Evolutionary conservation across 2,797 vertebrate species (phyloP), one percentile per base, ranked within the genome.

Genomic region (Buphagus erythrorhynchus): DNA sequence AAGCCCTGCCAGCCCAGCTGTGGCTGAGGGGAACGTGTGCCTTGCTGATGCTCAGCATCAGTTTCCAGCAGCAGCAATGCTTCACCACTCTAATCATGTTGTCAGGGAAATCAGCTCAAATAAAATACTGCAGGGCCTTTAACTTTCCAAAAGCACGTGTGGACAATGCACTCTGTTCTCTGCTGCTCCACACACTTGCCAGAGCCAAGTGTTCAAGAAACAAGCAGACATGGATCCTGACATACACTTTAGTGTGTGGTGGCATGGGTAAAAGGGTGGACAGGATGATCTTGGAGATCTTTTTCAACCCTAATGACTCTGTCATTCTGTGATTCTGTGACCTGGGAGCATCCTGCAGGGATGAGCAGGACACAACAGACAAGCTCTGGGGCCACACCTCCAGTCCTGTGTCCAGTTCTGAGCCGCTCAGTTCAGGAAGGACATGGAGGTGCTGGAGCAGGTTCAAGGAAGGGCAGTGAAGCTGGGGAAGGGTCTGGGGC

Each of bases 11-110:
- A 68, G 67, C 69, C 69, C 66, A 78, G 63, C 57, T 82, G 69
- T 1, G 4, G 52, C 73, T 7, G 0, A 68, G 68, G 22, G 1
- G 1, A 77, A 16, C 0, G 0, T 5, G 15, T 61, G 86, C 58
- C 54, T 86, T 74, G 35, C 42, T 61, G 46, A 36, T 49, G 38
- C 11, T 86, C 35, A 17, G 10, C 81, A 67, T 74, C 61, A 24
- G 38, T 92, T 88, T 90, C 75, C 79, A 92, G 65, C 4, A 2
- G 75, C 55, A 63, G 43, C 0, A 0, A 65, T 40, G 55, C 69
- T 87, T 79, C 25, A 5, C 42, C 31, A 13, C 38, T 55, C 42
- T 40, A 83, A 63, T 75, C 42, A 49, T 28, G 26, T 76, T 80
- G 71, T 87, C 69, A 69, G 42, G 57, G 42, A 80, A 83, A 86